Evolutionary conservation across 2,888 invertebrate species (phyloP), one percentile per base, ranked within the genome.

Genomic region (Rhingia campestris): DNA sequence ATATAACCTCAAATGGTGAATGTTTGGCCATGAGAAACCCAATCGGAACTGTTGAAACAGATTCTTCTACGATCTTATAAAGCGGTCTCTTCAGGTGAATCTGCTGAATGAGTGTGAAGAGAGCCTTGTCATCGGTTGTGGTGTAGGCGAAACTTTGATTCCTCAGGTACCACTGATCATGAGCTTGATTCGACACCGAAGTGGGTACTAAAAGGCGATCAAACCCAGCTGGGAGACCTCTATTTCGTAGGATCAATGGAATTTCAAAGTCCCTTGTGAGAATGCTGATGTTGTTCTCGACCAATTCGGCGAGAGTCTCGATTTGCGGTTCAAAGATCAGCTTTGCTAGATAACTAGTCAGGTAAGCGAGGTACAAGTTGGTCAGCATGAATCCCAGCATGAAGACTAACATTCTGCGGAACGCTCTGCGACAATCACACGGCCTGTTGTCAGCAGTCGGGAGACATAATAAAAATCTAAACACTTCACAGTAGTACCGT

Each of bases 321-420:
- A 88, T 70, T 30, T 86, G 87, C 0, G 77, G 77, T 4, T 86
- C 70, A 35, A 87, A 88, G 4, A 87, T 86, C 0, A 87, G 73
- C n/a, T 87, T 87, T 5, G 88, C 85, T n/a, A 88, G 61, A 63
- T 87, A 89, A 49, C 88, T 88, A n/a, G 88, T 88, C 49, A 88
- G 66, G 4, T 81, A 86, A 9, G 89, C 87, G 43, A 88, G 70
- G 73, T 88, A 89, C 14, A 88, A 58, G 73, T 88, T 89, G 2
- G 87, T 86, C 9, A 89, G 66, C 64, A 89, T 87, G 58, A 89
- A 89, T 4, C 88, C 88, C 7, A 88, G 63, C 6, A 74, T 37
- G 1, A 87, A 79, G n/a, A 86, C 53, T 6, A 85, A 81, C 0
- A 85, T 33, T 22, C 86, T 80, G 30, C 86, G 86, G 2, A 86